phyloP scores from a whole-genome alignment of 2,113 vertebrate genomes.

The Ceuthmochares aereus region DNA sequence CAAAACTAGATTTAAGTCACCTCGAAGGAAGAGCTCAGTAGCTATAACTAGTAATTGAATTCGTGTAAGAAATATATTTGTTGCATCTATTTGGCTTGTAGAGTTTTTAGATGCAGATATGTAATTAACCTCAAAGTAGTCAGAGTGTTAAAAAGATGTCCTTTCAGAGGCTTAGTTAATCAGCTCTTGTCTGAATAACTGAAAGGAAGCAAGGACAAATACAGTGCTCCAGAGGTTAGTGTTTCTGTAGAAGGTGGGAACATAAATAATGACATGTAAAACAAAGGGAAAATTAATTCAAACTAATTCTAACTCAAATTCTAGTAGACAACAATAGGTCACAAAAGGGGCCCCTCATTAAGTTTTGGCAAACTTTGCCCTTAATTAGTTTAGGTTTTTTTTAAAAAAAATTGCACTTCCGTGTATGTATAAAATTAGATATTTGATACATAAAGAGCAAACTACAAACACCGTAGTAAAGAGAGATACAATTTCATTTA shows the following conservation, averaged over 20 bases:
- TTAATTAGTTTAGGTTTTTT: not conserved
- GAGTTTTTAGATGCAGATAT: not conserved
- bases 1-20: not conserved
- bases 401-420: not conserved
- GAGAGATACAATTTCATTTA: not conserved
- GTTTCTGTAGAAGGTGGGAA: not conserved
- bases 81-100: not conserved
- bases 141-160: not conserved
- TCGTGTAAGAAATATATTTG: not conserved
- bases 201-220: not conserved
- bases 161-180: not conserved
- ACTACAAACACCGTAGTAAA: not conserved
- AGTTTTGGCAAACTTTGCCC: not conserved
- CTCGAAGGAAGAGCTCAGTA: not conserved
- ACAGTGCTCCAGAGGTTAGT: not conserved
- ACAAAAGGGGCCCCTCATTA: constrained; percentile 13
- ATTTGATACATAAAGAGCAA: not conserved
- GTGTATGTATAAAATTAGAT: not conserved
- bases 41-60: not conserved
- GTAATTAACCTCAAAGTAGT: not conserved
- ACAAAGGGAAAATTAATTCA: not conserved
- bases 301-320: not conserved
- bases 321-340: not conserved
- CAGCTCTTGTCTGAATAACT: not conserved
- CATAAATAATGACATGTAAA: not conserved